Percentiles rank a stretch among this genome's conserved stretches.
Evolutionary conservation across 37 sponge, comb jelly and placozoan species (phyloP).

Genomic region (Mnemiopsis leidyi): DNA sequence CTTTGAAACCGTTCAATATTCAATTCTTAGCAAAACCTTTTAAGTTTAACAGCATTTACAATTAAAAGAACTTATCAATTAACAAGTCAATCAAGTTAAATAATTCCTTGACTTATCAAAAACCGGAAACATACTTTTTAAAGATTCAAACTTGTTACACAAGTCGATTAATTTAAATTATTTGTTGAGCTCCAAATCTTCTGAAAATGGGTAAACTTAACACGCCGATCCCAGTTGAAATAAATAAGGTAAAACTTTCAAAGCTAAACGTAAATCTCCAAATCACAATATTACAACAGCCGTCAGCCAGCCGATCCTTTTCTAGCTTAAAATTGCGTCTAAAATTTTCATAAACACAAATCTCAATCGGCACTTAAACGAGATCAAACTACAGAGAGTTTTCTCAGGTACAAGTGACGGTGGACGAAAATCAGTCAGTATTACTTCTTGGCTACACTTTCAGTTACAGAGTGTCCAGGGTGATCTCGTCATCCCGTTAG

Average conservation of each 20-base stretch:
- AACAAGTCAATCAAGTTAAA: not conserved
- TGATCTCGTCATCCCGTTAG: too few relatives aligned
- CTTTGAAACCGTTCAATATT: not conserved
- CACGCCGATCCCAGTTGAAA: not conserved
- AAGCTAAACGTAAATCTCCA: not conserved
- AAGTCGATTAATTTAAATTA: not conserved
- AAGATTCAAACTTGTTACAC: not conserved
- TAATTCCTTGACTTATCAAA: not conserved
- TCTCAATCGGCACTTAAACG: too few relatives aligned
- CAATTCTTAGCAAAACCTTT: not conserved
- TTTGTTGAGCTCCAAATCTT: not conserved
- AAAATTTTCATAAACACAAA: too few relatives aligned
- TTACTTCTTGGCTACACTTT: too few relatives aligned
- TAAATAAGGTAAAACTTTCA: not conserved
- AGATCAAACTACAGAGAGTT: too few relatives aligned
- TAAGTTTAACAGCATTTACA: not conserved
- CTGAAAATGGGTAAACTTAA: not conserved
- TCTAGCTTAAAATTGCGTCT: too few relatives aligned
- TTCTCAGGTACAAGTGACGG: too few relatives aligned
- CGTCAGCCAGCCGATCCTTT: too few relatives aligned
- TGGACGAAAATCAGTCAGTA: too few relatives aligned
- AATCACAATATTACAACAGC: not conserved
- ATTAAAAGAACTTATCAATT: not conserved
- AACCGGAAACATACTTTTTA: not conserved
- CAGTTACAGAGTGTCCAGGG: too few relatives aligned